phyloP scores from a whole-genome alignment of 1,140 invertebrate species.

The Radopholus similis region DNA sequence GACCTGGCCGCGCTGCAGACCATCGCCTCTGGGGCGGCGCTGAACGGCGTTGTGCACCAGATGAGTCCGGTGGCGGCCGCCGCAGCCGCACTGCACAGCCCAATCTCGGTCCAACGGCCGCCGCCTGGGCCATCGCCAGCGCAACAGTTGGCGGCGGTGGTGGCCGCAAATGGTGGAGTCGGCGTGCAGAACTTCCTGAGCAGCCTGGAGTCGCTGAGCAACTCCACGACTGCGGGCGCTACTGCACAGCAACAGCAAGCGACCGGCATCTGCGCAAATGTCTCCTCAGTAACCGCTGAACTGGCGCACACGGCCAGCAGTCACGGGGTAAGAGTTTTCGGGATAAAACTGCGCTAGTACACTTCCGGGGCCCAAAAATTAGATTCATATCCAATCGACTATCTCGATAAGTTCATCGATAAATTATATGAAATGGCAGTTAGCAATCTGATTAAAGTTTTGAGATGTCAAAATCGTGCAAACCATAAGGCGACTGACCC shows the following conservation, averaged over 20 bases:
- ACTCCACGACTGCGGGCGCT: not conserved
- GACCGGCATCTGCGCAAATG: not conserved
- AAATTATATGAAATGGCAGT: too few relatives aligned
- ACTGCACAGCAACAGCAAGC: not conserved
- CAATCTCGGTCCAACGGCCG: constrained; percentile 3
- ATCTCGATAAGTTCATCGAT: too few relatives aligned
- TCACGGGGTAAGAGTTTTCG: too few relatives aligned
- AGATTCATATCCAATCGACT: too few relatives aligned
- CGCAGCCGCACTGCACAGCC: constrained; percentile 10
- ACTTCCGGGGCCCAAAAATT: too few relatives aligned
- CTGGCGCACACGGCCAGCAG: not conserved
- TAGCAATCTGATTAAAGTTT: too few relatives aligned
- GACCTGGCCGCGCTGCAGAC: constrained; percentile 7
- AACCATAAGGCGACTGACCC: too few relatives aligned
- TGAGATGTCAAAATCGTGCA: too few relatives aligned
- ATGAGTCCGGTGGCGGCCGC: constrained; percentile 13
- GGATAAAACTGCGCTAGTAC: too few relatives aligned
- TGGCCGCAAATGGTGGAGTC: not conserved
- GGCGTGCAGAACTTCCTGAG: constrained; percentile 5
- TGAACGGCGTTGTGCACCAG: constrained; percentile 9
- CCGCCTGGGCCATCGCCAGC: constrained; percentile 11
- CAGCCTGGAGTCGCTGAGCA: constrained; percentile 3
- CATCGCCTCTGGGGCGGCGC: constrained; percentile 9
- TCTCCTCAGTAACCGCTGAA: not conserved
- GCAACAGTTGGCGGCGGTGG: not conserved